Conservation (phyloP, 2,888 invertebrate genomes). For the Lithophane socia region DNA sequence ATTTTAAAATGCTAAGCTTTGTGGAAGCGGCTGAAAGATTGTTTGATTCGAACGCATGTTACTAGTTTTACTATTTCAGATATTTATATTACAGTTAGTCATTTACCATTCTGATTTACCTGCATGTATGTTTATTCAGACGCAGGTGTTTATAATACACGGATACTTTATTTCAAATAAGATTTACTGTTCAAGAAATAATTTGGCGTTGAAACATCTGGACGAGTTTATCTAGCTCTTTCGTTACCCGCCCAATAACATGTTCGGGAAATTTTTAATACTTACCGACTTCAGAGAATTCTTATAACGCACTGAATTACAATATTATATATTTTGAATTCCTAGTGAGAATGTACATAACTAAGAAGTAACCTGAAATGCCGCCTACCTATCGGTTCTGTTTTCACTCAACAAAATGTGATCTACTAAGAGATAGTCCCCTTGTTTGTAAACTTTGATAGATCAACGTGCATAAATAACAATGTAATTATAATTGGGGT, state of each 20-base stretch:
- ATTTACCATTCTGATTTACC: conserved; percentile 90
- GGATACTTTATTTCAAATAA: conserved; percentile 87
- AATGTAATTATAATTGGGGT: conserved; percentile 77
- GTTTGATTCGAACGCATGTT: conserved; percentile 83
- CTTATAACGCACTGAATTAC: conserved; percentile 48
- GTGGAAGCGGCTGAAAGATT: conserved; percentile 87
- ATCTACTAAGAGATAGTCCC: conserved; percentile 59
- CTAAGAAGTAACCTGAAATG: conserved; percentile 6
- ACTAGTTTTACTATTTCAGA: conserved; percentile 86
- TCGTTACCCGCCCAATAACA: conserved; percentile 71
- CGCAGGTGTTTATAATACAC: conserved; percentile 87
- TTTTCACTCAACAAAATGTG: conserved; percentile 56
- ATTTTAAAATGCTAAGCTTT: conserved; percentile 89
- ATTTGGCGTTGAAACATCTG: conserved; percentile 85
- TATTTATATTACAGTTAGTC: conserved; percentile 89
- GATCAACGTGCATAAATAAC: conserved; percentile 74
- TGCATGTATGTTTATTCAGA: conserved; percentile 87
- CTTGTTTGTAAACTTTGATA: conserved; percentile 71
- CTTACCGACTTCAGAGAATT: conserved; percentile 61
- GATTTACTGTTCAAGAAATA: conserved; percentile 85
- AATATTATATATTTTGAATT: conserved; percentile 44
- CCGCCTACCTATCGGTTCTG: conserved; percentile 15
- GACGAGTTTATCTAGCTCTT: conserved; percentile 75
- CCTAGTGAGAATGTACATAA: conserved; percentile 8
- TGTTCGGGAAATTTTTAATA: conserved; percentile 68